Evolutionary conservation across 2,888 invertebrate genomes (phyloP).

Genomic region (Rhagonycha lutea): DNA sequence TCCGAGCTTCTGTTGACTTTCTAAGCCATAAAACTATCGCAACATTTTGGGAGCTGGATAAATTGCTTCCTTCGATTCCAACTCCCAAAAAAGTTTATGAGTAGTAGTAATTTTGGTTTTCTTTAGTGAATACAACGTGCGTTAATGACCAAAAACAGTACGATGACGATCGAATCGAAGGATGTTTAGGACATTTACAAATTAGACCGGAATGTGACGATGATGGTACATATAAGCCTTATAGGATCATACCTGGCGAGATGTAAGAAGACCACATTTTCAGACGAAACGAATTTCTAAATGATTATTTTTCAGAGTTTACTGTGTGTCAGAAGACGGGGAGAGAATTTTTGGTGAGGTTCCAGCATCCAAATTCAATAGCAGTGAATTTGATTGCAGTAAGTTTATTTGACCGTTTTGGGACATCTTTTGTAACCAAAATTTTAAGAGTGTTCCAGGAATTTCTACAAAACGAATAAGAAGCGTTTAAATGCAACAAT

Average conservation of each 20-base stretch:
- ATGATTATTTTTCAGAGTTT: conserved; percentile 59
- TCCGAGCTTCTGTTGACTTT: too few species aligned
- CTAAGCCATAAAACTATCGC: too few species aligned
- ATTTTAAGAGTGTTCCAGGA: conserved; percentile 62
- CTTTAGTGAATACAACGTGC: conserved; percentile 46
- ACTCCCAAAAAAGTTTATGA: too few species aligned
- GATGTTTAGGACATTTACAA: conserved; percentile 61
- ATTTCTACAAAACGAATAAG: conserved; percentile 57
- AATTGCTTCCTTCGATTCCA: too few species aligned
- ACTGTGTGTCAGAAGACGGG: conserved; percentile 65
- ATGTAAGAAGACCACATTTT: conserved; percentile 57
- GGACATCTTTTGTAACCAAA: neutral
- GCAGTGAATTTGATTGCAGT: conserved; percentile 64
- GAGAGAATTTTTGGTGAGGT: conserved; percentile 70
- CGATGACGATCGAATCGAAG: conserved; percentile 56
- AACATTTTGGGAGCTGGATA: too few species aligned
- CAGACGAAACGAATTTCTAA: neutral
- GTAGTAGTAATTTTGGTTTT: too few species aligned
- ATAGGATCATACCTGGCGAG: conserved; percentile 68
- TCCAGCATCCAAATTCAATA: conserved; percentile 53
- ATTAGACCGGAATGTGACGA: conserved; percentile 65
- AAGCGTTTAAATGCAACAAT: conserved; percentile 53
- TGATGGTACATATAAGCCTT: conserved; percentile 62
- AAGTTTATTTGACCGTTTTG: conserved; percentile 32
- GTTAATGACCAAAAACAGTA: conserved; percentile 52